Evolutionary conservation across 2,888 invertebrate genomes (phyloP), one percentile per base, ranked within the genome.

Genomic region (Ophion ellenae): DNA sequence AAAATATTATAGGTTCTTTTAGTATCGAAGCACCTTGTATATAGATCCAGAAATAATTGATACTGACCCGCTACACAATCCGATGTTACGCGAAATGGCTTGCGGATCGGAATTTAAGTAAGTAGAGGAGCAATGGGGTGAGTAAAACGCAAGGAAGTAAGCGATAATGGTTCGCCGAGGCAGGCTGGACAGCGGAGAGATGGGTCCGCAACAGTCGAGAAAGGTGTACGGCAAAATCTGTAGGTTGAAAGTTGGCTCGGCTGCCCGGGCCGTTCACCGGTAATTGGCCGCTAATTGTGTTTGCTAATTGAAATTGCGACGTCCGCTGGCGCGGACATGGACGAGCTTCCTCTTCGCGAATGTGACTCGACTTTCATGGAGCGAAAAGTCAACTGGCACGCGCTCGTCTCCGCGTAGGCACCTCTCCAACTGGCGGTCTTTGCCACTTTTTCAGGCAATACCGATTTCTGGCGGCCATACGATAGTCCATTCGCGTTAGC

Each of bases 241-340:
- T 66, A 32, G 61, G 63, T 77, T 77, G 67, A 61, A 67, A 81
- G 81, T 77, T 67, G 53, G 73, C 77, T 74, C 74, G 17, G 36
- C 70, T 79, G 59, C 70, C 75, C 45, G 66, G 53, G 28, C 24
- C 87, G 86, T 79, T 89, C 81, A 81, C 75, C 87, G 88, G 89
- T 91, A 92, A 92, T 91, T 91, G 90, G 87, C 87, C 90, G 69
- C 87, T 92, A 92, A 92, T 92, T 91, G 91, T 90, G 90, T 91
- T 92, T 91, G 89, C 90, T 92, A 90, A 91, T 92, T 92, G 91
- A 91, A 91, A 91, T 92, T 92, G 91, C 90, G 90, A 90, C 86
- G 84, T 86, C 84, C 53, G 53, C 84, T 67, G 81, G 69, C 70
- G 74, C 74, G 20, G 67, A 74, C 69, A 70, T 45, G 71, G 70